These are phyloP conservation scores for Mustelus asterias DNA, from an alignment of 2,113 vertebrate genomes.

Conservation along the genomic window DNA sequence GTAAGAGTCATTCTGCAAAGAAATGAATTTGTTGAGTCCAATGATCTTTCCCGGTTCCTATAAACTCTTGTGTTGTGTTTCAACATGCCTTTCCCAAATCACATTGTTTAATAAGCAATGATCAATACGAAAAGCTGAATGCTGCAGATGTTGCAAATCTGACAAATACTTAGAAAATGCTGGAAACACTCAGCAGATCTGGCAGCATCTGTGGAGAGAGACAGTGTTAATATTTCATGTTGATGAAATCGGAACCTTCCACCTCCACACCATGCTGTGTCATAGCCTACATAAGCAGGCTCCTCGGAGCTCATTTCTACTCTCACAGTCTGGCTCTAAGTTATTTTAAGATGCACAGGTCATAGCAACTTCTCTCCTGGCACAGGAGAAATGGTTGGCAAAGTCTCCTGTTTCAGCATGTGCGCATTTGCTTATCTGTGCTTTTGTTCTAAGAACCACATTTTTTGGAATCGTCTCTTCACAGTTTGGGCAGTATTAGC, in stretches of 20 bases:
- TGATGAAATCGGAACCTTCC: neutral
- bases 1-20: neutral
- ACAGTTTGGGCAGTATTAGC: neutral
- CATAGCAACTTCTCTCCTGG: neutral
- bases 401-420: neutral
- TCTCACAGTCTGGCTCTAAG: neutral
- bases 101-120: neutral
- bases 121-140: neutral
- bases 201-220: neutral
- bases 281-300: neutral
- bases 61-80: neutral
- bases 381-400: neutral
- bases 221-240: neutral
- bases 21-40: neutral
- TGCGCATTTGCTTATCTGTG: neutral
- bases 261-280: slow-evolving; percentile 2
- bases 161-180: neutral
- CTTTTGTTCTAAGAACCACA: neutral
- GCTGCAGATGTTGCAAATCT: neutral
- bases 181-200: neutral
- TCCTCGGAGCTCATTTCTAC: neutral
- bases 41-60: neutral
- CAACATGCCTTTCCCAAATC: neutral
- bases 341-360: slow-evolving; percentile 17
- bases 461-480: neutral